phyloP scores from a whole-genome alignment of 2,797 vertebrate species.

The Schizothorax lantsangensis region DNA sequence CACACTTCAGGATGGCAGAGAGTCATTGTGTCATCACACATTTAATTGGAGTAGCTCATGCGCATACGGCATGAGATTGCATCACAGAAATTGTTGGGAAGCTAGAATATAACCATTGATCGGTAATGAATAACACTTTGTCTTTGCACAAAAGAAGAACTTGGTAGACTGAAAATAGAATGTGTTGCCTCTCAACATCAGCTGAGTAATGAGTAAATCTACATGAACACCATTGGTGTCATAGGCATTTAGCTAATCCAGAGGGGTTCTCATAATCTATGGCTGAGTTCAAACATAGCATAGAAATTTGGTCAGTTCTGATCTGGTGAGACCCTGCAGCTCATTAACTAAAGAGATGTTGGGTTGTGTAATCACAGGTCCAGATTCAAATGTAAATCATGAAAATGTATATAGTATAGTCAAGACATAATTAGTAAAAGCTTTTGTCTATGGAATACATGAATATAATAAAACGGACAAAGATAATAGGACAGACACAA shows the following conservation, averaged over 20 bases:
- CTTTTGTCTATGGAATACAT: background rate
- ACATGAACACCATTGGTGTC: background rate
- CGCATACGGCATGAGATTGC: conserved; percentile 7
- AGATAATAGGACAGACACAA: background rate
- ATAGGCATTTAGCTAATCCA: background rate
- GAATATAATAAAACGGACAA: background rate
- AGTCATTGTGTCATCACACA: conserved; percentile 39
- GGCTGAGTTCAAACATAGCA: background rate
- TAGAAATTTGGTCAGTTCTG: background rate
- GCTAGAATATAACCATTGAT: conserved; percentile 18
- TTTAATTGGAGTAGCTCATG: conserved; percentile 40
- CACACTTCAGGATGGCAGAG: conserved; percentile 25
- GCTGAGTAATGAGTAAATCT: conserved; percentile 12
- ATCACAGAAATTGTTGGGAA: background rate
- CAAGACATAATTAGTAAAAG: background rate
- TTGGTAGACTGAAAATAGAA: background rate
- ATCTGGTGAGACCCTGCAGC: background rate
- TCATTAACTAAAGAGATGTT: background rate
- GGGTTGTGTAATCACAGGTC: background rate
- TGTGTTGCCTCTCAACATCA: background rate
- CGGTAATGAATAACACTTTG: background rate
- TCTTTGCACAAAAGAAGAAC: conserved; percentile 15
- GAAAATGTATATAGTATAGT: background rate
- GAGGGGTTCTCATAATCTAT: background rate
- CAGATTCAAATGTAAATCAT: background rate